Percentiles rank a stretch among this genome's conserved stretches.
phyloP scores from a whole-genome alignment of 2,888 invertebrate genomes.

The Deilephila elpenor region DNA sequence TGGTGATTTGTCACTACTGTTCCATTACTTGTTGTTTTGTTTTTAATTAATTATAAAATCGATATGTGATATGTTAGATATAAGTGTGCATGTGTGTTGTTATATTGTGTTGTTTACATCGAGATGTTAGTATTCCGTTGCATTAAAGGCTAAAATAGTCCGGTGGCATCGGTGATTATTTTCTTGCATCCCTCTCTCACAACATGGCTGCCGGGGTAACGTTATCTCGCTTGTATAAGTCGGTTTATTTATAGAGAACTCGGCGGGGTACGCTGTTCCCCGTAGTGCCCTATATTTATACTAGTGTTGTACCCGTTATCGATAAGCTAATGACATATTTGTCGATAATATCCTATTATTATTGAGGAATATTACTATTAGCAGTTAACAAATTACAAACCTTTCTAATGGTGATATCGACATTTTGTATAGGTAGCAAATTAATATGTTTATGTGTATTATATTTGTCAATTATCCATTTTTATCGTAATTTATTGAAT shows the following conservation, averaged over 20 bases:
- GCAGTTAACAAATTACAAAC: too few relatives aligned
- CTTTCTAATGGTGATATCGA: too few relatives aligned
- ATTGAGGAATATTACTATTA: too few relatives aligned
- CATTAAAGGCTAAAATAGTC: constrained; percentile 53
- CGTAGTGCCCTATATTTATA: constrained; percentile 71
- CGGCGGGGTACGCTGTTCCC: constrained; percentile 64
- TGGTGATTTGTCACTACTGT: neutral
- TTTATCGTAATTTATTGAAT: too few relatives aligned
- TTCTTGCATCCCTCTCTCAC: constrained; percentile 59
- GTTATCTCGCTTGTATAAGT: constrained; percentile 57
- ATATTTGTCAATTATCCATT: too few relatives aligned
- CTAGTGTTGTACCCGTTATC: constrained; percentile 55
- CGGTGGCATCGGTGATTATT: constrained; percentile 38
- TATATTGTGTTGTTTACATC: constrained; percentile 38
- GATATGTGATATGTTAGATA: neutral
- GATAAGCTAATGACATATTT: neutral
- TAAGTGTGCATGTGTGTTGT: constrained; percentile 24
- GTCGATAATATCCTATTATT: neutral
- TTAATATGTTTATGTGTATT: too few relatives aligned
- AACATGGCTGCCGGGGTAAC: constrained; percentile 42
- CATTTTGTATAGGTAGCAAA: too few relatives aligned
- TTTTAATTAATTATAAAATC: neutral
- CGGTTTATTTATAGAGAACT: constrained; percentile 72
- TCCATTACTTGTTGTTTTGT: neutral
- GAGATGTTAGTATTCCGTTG: constrained; percentile 46